phyloP scores from a whole-genome alignment of 2,113 vertebrate species.

The Eonycteris spelaea region DNA sequence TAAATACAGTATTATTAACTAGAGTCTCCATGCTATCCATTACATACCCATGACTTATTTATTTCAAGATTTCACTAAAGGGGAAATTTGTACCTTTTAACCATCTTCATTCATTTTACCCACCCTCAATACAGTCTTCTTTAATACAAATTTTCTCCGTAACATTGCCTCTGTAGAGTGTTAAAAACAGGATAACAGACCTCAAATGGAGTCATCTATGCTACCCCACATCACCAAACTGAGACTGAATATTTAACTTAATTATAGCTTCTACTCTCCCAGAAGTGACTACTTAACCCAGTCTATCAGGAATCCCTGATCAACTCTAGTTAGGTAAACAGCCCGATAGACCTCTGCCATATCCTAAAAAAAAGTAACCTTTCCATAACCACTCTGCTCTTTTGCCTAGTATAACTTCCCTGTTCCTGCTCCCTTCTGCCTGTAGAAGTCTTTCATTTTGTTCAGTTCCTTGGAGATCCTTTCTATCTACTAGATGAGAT shows the following conservation, averaged over 20 bases:
- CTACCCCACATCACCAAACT: background rate
- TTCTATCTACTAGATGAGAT: background rate
- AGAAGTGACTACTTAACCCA: background rate
- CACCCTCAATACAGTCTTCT: background rate
- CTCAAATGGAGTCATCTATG: background rate
- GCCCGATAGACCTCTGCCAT: too few relatives aligned
- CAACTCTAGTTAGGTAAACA: too few relatives aligned
- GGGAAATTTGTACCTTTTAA: background rate
- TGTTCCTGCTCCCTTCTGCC: background rate
- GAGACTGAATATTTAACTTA: background rate
- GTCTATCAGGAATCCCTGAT: too few relatives aligned
- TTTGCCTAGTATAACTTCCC: background rate
- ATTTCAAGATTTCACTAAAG: background rate
- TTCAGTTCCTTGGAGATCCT: background rate
- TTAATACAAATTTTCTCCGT: background rate
- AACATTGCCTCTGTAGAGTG: background rate
- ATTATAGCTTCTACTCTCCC: background rate
- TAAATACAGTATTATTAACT: background rate
- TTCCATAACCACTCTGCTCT: background rate
- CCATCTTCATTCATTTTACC: background rate
- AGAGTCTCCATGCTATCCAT: background rate
- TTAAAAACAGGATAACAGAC: background rate
- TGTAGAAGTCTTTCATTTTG: too few relatives aligned
- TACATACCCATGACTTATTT: background rate
- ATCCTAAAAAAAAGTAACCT: too few relatives aligned